Conservation (phyloP, 2,888 invertebrate species). For the Drosophila barbarae region DNA sequence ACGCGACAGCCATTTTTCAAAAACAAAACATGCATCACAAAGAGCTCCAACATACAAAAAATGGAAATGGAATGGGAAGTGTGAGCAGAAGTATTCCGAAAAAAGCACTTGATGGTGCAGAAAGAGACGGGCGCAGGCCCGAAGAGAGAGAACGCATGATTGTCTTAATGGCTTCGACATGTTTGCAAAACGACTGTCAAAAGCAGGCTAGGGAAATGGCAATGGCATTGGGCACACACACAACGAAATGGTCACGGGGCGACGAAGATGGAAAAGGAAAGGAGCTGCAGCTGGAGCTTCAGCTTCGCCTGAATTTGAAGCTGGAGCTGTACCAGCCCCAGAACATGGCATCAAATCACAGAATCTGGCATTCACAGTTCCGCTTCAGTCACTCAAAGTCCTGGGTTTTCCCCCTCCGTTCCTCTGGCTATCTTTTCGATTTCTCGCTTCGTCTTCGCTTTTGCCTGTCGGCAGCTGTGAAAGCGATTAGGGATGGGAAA, state of each 20-base stretch:
- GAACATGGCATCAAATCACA: constrained; percentile 41
- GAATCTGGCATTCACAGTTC: constrained; percentile 39
- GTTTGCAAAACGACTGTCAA: constrained; percentile 76
- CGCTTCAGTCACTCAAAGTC: constrained; percentile 24
- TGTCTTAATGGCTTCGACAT: constrained; percentile 75
- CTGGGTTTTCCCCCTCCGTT: constrained; percentile 1
- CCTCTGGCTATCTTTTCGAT: constrained; percentile 47
- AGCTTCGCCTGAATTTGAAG: constrained; percentile 16
- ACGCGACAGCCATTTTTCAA: constrained; percentile 75
- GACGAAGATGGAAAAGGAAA: constrained; percentile 13
- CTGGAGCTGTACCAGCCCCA: constrained; percentile 15
- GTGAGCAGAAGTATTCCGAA: constrained; percentile 33
- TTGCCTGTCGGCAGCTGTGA: constrained; percentile 39
- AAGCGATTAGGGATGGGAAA: constrained; percentile 32
- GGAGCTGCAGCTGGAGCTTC: constrained; percentile 13
- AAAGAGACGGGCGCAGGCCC: constrained; percentile 10
- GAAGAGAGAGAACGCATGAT: constrained; percentile 60
- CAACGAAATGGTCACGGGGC: background rate
- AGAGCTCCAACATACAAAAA: constrained; percentile 31
- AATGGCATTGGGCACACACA: constrained; percentile 20
- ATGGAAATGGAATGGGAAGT: constrained; percentile 30
- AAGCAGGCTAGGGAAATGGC: constrained; percentile 55
- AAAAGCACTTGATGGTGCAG: constrained; percentile 45
- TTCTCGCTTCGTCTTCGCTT: constrained; percentile 48
- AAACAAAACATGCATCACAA: constrained; percentile 68